Base-by-base conservation (phyloP, 2,888 invertebrate genomes). In the Ecliptopera silaceata region DNA sequence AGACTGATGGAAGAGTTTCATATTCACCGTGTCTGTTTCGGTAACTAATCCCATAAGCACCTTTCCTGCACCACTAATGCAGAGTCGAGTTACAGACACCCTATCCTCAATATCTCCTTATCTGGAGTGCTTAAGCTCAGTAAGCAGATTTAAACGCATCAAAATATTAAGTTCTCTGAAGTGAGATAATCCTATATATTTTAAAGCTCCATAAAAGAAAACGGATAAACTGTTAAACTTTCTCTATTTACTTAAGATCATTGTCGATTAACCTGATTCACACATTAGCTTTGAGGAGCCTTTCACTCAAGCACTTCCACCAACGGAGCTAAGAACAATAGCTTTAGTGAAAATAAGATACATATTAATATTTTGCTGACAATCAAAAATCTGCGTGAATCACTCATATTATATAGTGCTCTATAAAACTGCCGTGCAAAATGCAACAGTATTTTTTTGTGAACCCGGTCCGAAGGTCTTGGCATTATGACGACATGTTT, bases 71-170 rank as follows among this genome's bases (percentile, higher is more conserved):
- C 54, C 67, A 64, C 68, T 65, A 63, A 61, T 31, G 45, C 46
- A 55, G 65, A 65, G 64, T 82, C 74, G 56, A 61, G 65, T 84
- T 82, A 76, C 80, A 49, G 74, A 74, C 71, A 77, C 66, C 68
- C 58, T 72, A 81, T 69, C 75, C 74, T 65, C 68, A 62, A 68
- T 74, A 74, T 70, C 70, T 70, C 62, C 71, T 72, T 74, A 80
- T 77, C 76, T 68, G 70, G 56, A 11, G 17, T 58, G 71, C 67
- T 73, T 71, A 70, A 64, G 70, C 70, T 63, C 62, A 63, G 59
- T 66, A 65, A 73, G 59, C 46, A 55, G 55, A 56, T 56, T 68
- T 63, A 66, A 67, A 70, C 63, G 65, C 67, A 64, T 70, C 61
- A 72, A 63, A 70, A 70, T 69, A 70, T 68, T 63, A 69, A 65